Evolutionary conservation across 2,797 vertebrate genomes (phyloP).

Genomic region (Eurystomus glaucurus): DNA sequence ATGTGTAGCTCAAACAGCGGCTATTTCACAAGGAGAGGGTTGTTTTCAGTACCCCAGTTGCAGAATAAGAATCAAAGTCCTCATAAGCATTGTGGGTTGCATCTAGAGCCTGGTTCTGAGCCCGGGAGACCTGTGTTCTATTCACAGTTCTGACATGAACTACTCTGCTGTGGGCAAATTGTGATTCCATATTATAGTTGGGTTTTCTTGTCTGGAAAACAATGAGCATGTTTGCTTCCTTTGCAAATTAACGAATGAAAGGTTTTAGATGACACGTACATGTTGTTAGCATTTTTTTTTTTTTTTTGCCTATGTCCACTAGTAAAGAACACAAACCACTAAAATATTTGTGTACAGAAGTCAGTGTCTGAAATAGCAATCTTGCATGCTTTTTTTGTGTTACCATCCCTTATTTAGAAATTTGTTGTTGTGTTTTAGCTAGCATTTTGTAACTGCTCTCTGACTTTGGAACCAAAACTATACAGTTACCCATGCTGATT

Average conservation of each 20-base stretch:
- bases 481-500: not conserved
- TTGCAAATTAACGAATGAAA: not conserved
- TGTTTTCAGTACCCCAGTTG: not conserved
- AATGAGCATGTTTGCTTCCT: not conserved
- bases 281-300: not conserved
- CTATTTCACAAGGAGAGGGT: not conserved
- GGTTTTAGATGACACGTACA: not conserved
- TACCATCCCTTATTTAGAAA: not conserved
- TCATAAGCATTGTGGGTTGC: not conserved
- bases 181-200: not conserved
- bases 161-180: not conserved
- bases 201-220: not conserved
- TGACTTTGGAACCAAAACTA: not conserved
- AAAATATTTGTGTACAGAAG: not conserved
- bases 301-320: not conserved
- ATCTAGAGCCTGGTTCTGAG: not conserved
- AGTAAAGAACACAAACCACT: not conserved
- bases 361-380: not conserved
- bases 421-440: not conserved
- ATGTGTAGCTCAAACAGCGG: not conserved
- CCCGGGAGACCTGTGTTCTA: not conserved
- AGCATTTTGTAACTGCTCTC: not conserved
- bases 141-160: not conserved
- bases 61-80: not conserved
- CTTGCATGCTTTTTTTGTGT: not conserved